Base-by-base conservation (phyloP, 2,888 invertebrate species). In the Ctenicera cuprea region DNA sequence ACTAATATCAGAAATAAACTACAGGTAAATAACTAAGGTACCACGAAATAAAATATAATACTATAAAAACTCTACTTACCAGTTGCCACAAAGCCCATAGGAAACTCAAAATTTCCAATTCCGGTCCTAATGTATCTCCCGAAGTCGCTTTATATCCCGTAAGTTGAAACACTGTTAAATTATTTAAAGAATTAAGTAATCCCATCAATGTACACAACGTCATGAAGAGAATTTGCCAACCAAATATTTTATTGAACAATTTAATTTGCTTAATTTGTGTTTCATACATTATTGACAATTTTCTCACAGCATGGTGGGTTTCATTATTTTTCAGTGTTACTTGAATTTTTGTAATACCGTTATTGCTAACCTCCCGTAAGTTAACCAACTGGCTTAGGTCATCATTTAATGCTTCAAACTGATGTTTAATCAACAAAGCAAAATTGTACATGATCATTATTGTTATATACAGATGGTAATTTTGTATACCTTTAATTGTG, bases 141-240 rank as follows among this genome's bases (percentile, higher is more conserved):
- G 11, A n/a, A 12, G 11, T 16, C 0, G 38, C 41, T n/a, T 38
- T 37, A 9, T 2, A 1, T 18, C 1, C 20, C 2, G 26, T 5
- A 26, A 2, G 2, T 26, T 3, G 14, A 12, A 45, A 45, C 3
- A 45, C 14, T 3, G 41, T 61, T 61, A 61, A 33, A 1, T 18
- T 61, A 61, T 61, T 38, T 12, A 61, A 38, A 4, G 61, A 37
- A 12, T 61, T 41, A 16, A 61, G 12, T 20, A 61, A 41, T n/a
- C 37, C 38, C 52, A 66, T 52, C 16, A 50, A 38, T 16, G 20
- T 22, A 3, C 18, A 54, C 8, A 66, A 22, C 0, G 41, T 38
- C 2, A 66, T 11, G 33, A 50, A 52, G 8, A 66, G 16, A 14
- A 66, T 66, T 41, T 66, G 65, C 65, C 52, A 66, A 12, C 65